A percentile compares a stretch with the other conserved stretches of the same genome.
These are phyloP conservation scores for Eilema depressum DNA, from an alignment of 2,888 invertebrate species.

Conservation along the genomic window DNA sequence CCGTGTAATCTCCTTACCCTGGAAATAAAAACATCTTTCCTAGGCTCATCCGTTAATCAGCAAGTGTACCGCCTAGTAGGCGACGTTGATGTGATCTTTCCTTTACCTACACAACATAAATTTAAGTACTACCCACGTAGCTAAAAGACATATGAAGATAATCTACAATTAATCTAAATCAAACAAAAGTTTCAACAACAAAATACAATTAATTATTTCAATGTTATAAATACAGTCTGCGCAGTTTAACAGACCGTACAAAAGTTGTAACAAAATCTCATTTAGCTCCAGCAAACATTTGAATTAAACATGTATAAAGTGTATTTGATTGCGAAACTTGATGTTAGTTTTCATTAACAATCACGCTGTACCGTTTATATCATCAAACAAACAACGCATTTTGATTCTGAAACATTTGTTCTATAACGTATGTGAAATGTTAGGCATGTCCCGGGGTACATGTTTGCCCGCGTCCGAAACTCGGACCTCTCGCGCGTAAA, in stretches of 20 bases:
- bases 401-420: slow-evolving; percentile 68
- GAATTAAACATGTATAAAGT: slow-evolving; percentile 50
- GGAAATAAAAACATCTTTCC: neutral
- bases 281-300: slow-evolving; percentile 53
- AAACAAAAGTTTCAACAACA: slow-evolving; percentile 26
- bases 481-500: slow-evolving; percentile 85
- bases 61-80: neutral
- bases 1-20: neutral
- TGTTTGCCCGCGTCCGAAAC: slow-evolving; percentile 72
- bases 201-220: slow-evolving; percentile 40
- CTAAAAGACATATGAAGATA: neutral
- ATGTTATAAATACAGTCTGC: slow-evolving; percentile 46
- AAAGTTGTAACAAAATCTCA: slow-evolving; percentile 56
- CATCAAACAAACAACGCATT: slow-evolving; percentile 72
- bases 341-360: slow-evolving; percentile 64
- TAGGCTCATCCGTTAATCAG: neutral
- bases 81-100: too few relatives aligned
- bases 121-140: neutral
- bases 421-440: slow-evolving; percentile 68
- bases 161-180: slow-evolving; percentile 10
- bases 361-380: slow-evolving; percentile 56
- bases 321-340: slow-evolving; percentile 58
- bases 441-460: slow-evolving; percentile 69
- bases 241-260: slow-evolving; percentile 51
- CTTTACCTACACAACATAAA: too few relatives aligned